phyloP scores from a whole-genome alignment of 2,113 vertebrate species.

The Fregata magnificens region DNA sequence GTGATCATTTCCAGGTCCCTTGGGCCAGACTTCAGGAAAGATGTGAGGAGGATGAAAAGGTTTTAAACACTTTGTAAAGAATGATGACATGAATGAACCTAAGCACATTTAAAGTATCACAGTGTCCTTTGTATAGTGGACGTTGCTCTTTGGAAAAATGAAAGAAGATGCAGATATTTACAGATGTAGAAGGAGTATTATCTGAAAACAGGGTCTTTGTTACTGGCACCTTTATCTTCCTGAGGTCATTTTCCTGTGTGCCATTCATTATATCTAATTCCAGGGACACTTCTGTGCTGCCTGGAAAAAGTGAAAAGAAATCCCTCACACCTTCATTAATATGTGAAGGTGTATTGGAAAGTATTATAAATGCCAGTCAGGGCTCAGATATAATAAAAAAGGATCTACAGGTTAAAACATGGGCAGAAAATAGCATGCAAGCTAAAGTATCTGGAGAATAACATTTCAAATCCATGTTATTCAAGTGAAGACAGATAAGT shows the following conservation, averaged over 20 bases:
- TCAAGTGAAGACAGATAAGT: background rate
- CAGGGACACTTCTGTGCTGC: background rate
- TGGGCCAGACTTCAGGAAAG: background rate
- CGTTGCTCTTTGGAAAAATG: background rate
- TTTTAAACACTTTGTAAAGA: background rate
- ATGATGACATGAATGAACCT: background rate
- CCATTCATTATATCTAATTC: background rate
- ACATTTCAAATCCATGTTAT: background rate
- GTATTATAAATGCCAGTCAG: background rate
- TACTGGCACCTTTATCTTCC: background rate
- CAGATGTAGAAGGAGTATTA: background rate
- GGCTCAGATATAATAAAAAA: background rate
- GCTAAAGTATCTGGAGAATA: background rate
- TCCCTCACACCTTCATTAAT: background rate
- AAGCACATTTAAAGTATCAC: background rate
- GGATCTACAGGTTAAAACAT: background rate
- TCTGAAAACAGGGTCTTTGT: background rate
- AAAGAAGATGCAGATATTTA: background rate
- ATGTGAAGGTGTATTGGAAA: background rate
- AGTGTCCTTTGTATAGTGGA: background rate
- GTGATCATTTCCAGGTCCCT: background rate
- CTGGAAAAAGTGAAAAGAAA: background rate
- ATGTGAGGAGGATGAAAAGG: background rate
- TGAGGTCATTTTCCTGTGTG: background rate
- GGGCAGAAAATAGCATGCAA: background rate